Conservation (phyloP, 2,113 vertebrate species). For the Oenanthe oenanthe region DNA sequence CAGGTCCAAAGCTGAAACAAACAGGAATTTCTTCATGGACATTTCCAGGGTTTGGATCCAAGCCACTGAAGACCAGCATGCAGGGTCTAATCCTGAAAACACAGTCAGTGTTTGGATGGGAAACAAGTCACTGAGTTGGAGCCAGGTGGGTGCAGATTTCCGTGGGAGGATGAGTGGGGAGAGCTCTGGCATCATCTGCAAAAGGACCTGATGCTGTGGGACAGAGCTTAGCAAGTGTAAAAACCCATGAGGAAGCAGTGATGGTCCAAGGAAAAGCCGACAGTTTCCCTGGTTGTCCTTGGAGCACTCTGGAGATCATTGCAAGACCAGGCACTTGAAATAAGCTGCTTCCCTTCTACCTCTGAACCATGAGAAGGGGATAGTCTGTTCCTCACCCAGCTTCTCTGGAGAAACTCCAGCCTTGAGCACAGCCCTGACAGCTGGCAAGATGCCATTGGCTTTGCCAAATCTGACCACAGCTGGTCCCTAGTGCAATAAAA, state of each 20-base stretch:
- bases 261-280: neutral
- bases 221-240: neutral
- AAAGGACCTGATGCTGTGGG: neutral
- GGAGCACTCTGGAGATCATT: neutral
- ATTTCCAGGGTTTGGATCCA: neutral
- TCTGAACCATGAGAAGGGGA: neutral
- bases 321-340: neutral
- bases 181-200: neutral
- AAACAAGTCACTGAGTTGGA: neutral
- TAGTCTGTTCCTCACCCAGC: neutral
- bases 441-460: neutral
- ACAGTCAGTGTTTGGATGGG: neutral
- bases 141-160: neutral
- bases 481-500: neutral
- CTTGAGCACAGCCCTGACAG: neutral
- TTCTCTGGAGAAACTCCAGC: neutral
- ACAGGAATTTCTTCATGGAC: constrained; percentile 3
- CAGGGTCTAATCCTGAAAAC: neutral
- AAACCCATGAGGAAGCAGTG: neutral
- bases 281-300: neutral
- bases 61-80: neutral
- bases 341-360: neutral
- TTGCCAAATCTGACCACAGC: neutral
- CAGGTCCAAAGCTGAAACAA: constrained; percentile 30
- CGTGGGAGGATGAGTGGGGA: neutral